A percentile compares a stretch with the other conserved stretches of the same genome.
phyloP scores from a whole-genome alignment of 2,888 invertebrate species.

The Tridacna gigas region DNA sequence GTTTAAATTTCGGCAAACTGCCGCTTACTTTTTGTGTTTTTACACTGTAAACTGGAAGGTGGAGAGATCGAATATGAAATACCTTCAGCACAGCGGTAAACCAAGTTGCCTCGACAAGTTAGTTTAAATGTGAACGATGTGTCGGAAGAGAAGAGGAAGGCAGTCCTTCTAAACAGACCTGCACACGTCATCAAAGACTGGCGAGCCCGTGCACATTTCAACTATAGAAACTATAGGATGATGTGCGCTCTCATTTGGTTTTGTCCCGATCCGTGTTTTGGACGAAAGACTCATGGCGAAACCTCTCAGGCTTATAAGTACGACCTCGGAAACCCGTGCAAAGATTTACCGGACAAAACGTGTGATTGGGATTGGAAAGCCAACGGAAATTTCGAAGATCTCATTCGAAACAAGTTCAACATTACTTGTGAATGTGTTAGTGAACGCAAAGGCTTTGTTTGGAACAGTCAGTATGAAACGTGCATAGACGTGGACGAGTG shows the following conservation, averaged over 20 bases:
- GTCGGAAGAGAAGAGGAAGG: constrained; percentile 24
- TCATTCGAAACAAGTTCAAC: constrained; percentile 77
- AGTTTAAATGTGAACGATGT: constrained; percentile 56
- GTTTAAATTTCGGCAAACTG: constrained; percentile 74
- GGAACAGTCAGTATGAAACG: constrained; percentile 69
- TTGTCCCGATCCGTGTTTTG: constrained; percentile 80
- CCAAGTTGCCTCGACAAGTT: constrained; percentile 64
- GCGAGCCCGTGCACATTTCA: constrained; percentile 31
- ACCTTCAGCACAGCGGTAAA: constrained; percentile 1
- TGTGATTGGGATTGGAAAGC: constrained; percentile 58
- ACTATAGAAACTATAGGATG: constrained; percentile 48
- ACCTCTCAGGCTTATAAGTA: constrained; percentile 16
- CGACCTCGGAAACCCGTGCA: constrained; percentile 72
- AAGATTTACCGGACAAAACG: constrained; percentile 47
- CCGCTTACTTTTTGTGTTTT: constrained; percentile 80
- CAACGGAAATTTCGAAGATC: constrained; percentile 73
- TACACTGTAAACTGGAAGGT: constrained; percentile 67
- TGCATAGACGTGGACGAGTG: constrained; percentile 79
- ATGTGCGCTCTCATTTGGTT: constrained; percentile 78
- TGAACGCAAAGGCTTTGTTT: constrained; percentile 68
- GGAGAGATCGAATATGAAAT: not conserved
- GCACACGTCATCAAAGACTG: constrained; percentile 42
- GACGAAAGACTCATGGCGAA: constrained; percentile 64
- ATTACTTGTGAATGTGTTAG: constrained; percentile 73
- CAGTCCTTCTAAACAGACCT: constrained; percentile 2